Base-by-base conservation (phyloP, 92 coral and sea anemone genomes). In the Porites rus region DNA sequence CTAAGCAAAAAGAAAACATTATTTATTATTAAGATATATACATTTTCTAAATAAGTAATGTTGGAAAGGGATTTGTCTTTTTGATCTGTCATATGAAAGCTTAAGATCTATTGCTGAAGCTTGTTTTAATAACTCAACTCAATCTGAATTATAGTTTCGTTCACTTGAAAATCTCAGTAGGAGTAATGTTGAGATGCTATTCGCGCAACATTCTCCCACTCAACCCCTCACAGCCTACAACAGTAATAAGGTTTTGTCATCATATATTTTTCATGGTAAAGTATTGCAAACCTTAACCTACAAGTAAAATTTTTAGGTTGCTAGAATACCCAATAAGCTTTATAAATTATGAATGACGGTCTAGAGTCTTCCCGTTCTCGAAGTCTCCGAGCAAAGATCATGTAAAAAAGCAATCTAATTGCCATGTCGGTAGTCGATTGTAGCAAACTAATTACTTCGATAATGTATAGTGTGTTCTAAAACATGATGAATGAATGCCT, bases 351-450 rank as follows among this genome's bases (percentile, higher is more conserved):
- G 25, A 1, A 71, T 81, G 12, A 46, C 46, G 3, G 67, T 20
- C 84, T 43, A 51, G 14, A 51, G 63, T 13, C 69, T 17, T 60
- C 65, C 43, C 31, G 20, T 11, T 46, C 4, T 1, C n/a, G 19
- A 28, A 12, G 52, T 10, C 61, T 78, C 38, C 17, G 8, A 65
- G 72, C 72, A 78, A 78, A 63, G 83, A 65, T 78, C 83, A 78
- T 69, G 72, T 50, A 20, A 63, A 2, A 50, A 63, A 65, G 22
- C 60, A 19, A 64, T 64, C 69, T 54, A 76, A 65, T 59, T 78
- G 52, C 62, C 22, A 52, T 64, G 21, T 65, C 6, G 50, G 25
- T 28, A 21, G 24, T 17, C 61, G 1, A 21, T 38, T 14, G 68
- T 1, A 19, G 65, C 43, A 59, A 64, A 28, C 52, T 25, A 16